These are phyloP conservation scores for Scarus forsteni DNA, from an alignment of 2,797 vertebrate genomes.

Conservation along the genomic window DNA sequence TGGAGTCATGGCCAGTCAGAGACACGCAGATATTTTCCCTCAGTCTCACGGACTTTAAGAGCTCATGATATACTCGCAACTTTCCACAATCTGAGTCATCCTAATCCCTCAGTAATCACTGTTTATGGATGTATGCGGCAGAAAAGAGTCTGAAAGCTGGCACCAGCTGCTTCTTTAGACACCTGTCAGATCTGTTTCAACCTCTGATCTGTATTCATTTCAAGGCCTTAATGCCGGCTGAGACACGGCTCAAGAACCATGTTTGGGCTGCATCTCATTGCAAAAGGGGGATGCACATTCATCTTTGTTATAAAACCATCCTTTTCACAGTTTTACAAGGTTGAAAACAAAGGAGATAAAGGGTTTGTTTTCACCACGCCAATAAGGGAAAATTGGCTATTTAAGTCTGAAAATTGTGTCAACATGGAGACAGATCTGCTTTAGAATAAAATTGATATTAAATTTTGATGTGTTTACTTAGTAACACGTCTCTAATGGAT, in stretches of 20 bases:
- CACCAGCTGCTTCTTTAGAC: conserved; percentile 58
- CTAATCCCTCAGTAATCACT: conserved; percentile 36
- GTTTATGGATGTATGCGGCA: conserved; percentile 35
- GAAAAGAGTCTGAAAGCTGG: conserved; percentile 27
- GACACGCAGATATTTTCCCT: conserved; percentile 5
- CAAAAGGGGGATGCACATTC: conserved; percentile 48
- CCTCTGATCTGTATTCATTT: conserved; percentile 73
- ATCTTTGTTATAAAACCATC: conserved; percentile 65
- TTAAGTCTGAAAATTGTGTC: conserved; percentile 16
- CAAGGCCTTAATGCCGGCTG: conserved; percentile 40
- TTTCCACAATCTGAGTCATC: conserved; percentile 29
- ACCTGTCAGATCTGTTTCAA: conserved; percentile 66
- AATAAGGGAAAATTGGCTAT: conserved; percentile 19
- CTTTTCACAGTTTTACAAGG: conserved; percentile 13
- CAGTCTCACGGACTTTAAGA: conserved; percentile 8
- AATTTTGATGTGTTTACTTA: background rate
- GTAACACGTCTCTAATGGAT: too few relatives aligned
- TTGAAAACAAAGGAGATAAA: conserved; percentile 24
- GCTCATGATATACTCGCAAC: conserved; percentile 5
- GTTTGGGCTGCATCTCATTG: conserved; percentile 46
- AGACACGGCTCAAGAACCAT: conserved; percentile 48
- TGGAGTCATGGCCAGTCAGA: conserved; percentile 2
- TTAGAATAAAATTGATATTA: conserved; percentile 18
- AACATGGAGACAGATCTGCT: conserved; percentile 31
- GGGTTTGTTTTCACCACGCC: conserved; percentile 18